Conservation (phyloP, 2,113 vertebrate species). For the Apus apus region DNA sequence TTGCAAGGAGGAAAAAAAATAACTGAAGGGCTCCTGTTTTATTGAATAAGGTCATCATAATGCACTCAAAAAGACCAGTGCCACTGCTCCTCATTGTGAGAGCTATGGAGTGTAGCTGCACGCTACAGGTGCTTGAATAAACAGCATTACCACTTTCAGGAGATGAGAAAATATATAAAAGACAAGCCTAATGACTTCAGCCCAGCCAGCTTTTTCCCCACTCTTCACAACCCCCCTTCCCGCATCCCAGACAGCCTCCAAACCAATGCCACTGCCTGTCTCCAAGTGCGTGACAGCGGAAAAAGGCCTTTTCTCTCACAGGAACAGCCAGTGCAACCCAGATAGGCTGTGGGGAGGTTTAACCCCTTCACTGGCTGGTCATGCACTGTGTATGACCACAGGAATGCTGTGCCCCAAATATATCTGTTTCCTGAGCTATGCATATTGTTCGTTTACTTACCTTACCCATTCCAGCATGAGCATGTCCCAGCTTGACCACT, state of each 20-base stretch:
- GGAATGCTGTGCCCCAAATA: neutral
- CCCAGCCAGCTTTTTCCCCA: neutral
- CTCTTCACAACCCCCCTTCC: neutral
- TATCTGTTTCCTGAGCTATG: neutral
- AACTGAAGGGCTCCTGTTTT: slow-evolving; percentile 14
- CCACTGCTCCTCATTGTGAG: neutral
- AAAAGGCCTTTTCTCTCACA: slow-evolving; percentile 46
- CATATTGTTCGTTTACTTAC: slow-evolving; percentile 65
- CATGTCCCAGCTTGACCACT: slow-evolving; percentile 94
- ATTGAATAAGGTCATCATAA: slow-evolving; percentile 51
- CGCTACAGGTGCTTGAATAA: slow-evolving; percentile 58
- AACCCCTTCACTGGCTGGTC: neutral
- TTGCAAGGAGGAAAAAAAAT: slow-evolving; percentile 41
- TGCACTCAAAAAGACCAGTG: neutral
- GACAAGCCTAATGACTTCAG: slow-evolving; percentile 23
- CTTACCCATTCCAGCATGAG: slow-evolving; percentile 95
- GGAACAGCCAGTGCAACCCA: neutral
- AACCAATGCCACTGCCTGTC: neutral
- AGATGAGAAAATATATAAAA: slow-evolving; percentile 22
- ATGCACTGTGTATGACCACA: neutral
- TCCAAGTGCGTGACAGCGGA: neutral
- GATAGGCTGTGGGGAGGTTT: slow-evolving; percentile 21
- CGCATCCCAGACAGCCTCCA: neutral
- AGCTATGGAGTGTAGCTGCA: slow-evolving; percentile 10
- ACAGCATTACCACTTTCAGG: slow-evolving; percentile 5